Base-by-base conservation (phyloP, 2,888 invertebrate genomes). In the Ornithoptera alexandrae region DNA sequence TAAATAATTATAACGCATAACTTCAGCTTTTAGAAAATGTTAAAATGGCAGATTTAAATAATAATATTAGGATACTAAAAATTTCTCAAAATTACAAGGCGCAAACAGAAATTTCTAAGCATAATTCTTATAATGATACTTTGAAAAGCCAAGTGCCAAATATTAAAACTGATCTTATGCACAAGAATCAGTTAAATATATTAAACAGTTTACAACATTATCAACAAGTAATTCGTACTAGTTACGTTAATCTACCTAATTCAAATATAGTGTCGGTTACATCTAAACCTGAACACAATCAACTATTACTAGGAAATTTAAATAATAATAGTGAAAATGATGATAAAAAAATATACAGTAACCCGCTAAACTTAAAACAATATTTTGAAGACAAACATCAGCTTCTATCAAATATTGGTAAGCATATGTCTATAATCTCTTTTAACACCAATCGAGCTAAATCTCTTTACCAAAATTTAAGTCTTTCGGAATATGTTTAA, bases 1-100 rank as follows among this genome's bases (percentile, higher is more conserved):
- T 66, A 46, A 57, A n/a, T 22, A 50, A 62, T 58, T 65, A 62
- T 12, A 24, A 58, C 18, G 50, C 30, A 42, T 46, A 56, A 36
- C 20, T 66, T 24, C 36, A 39, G 50, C 24, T 66, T 18, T 36
- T 66, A 12, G 62, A 66, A 62, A 66, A 66, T 24, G 62, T 62
- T 58, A 12, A 65, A 53, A 22, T 50, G 2, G 15, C 24, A 59
- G 36, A 66, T 2, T 39, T 66, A 66, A 62, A n/a, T 65, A 62
- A 62, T 62, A 17, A 65, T 24, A 4, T 58, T 5, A 62, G 12
- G 58, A 46, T 18, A 22, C 5, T 46, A 46, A 57, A 58, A 36
- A 17, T 62, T 36, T 42, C 20, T 58, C 36, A 22, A 12, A 53
- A 65, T 2, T 58, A 64, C 20, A 53, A 60, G 18, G 53, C 18